Percentiles rank a stretch among this genome's conserved stretches.
These are phyloP conservation scores for Atherinomorus stipes DNA, from an alignment of 2,113 vertebrate species.

Conservation along the genomic window DNA sequence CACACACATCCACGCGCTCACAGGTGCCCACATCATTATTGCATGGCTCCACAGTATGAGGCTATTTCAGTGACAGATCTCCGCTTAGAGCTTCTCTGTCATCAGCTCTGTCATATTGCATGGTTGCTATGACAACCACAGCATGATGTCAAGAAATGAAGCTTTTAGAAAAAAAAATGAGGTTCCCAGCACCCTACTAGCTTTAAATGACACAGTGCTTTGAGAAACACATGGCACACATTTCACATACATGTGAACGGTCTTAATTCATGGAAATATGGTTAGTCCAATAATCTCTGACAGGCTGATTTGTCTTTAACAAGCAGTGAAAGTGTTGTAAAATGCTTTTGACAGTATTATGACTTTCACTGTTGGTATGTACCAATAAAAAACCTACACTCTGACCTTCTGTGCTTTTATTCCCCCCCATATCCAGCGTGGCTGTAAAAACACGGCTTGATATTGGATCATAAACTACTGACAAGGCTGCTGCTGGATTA, in stretches of 20 bases:
- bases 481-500: constrained; percentile 55
- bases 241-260: constrained; percentile 9
- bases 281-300: constrained; percentile 32
- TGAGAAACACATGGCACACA: constrained; percentile 39
- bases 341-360: constrained; percentile 56
- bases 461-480: constrained; percentile 75
- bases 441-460: constrained; percentile 66
- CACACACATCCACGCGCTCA: constrained; percentile 12
- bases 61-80: constrained; percentile 87
- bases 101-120: constrained; percentile 88
- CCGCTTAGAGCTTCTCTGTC: constrained; percentile 89
- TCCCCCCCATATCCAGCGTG: constrained; percentile 4
- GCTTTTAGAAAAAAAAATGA: constrained; percentile 68
- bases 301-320: constrained; percentile 37
- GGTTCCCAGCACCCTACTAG: constrained; percentile 82
- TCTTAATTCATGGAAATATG: constrained; percentile 18
- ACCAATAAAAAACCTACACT: constrained; percentile 63
- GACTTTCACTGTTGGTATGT: constrained; percentile 48
- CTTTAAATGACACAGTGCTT: constrained; percentile 90
- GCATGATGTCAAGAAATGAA: constrained; percentile 86
- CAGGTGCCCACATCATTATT: constrained; percentile 58
- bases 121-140: constrained; percentile 87
- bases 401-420: constrained; percentile 51
- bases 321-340: constrained; percentile 51
- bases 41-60: constrained; percentile 61